Base-by-base conservation (phyloP, 2,113 vertebrate genomes). In the Gymnorhina tibicen region DNA sequence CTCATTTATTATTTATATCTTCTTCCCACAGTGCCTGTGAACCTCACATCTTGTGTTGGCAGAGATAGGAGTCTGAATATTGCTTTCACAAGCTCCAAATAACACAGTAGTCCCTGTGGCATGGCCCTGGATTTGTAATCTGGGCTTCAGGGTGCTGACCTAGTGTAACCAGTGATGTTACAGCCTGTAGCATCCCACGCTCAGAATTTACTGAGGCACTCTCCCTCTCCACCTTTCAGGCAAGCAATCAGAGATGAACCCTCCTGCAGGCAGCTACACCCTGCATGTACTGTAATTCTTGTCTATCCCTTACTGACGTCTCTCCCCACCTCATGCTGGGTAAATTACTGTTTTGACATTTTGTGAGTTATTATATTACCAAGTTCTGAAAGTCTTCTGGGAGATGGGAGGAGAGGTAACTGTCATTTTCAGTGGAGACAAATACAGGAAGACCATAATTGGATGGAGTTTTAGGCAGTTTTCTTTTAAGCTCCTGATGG, bases 1-100 rank as follows among this genome's bases (percentile, higher is more conserved):
- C 84, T 95, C 68, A 89, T 96, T 92, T 88, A 92, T 93, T 91
- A 93, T 95, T 93, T 80, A 92, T 92, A 53, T 82, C 83, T 94
- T 95, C 83, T 41, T 93, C 88, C 56, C 83, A 81, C 68, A 64
- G 42, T 56, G 63, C 85, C 83, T 92, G 28, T 44, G 76, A 90
- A 67, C 64, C 42, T 93, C 60, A 9, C 13, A 63, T 80, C 53
- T 89, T 87, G 28, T 90, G 68, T 69, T 94, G 60, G 19, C 64
- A 64, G 64, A 75, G 64, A 41, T 18, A 20, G 50, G 41, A 85
- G 22, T 33, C 70, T 41, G 39, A 60, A 66, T 12, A 16, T 46
- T 89, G 62, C 53, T 95, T 72, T 70, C 39, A 33, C 20, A 58
- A 69, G 42, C 63, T 79, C 50, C 55, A 79, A 16, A 32, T 16